These are phyloP conservation scores for Sprattus sprattus DNA, from an alignment of 2,113 vertebrate genomes.

Conservation along the genomic window DNA sequence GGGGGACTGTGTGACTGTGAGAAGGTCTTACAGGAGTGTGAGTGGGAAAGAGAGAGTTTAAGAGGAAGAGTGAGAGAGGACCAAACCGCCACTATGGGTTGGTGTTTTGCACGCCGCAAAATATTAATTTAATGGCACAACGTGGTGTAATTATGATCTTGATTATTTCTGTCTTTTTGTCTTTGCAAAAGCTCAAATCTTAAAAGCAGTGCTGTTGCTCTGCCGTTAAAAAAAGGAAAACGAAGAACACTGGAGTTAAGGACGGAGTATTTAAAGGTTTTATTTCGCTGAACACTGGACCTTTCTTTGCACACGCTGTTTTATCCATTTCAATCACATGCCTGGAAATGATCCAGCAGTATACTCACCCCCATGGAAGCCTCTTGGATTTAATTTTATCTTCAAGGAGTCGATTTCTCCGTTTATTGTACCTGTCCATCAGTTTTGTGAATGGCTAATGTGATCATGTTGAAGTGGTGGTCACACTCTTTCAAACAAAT, in stretches of 20 bases:
- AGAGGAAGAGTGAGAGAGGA: not conserved
- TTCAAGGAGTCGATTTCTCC: not conserved
- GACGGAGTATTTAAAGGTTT: not conserved
- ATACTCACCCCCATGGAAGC: not conserved
- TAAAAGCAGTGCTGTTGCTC: not conserved
- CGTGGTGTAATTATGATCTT: not conserved
- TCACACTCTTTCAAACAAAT: not conserved
- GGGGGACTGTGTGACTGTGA: not conserved
- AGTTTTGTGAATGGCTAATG: not conserved
- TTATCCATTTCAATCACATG: not conserved
- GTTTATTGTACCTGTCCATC: not conserved
- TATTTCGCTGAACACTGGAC: not conserved
- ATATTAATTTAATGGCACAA: constrained; percentile 2
- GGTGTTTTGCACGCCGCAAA: not conserved
- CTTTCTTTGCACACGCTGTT: constrained; percentile 8
- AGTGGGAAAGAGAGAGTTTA: not conserved
- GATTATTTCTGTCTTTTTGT: not conserved
- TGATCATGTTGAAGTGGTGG: not conserved
- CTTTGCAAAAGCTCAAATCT: not conserved
- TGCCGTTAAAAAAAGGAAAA: not conserved
- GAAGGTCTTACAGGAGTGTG: not conserved
- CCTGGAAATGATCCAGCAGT: not conserved
- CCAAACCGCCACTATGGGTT: not conserved
- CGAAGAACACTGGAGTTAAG: not conserved
- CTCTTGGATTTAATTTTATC: not conserved